phyloP scores from a whole-genome alignment of 2,888 invertebrate species.

The Cephus rjabovi region DNA sequence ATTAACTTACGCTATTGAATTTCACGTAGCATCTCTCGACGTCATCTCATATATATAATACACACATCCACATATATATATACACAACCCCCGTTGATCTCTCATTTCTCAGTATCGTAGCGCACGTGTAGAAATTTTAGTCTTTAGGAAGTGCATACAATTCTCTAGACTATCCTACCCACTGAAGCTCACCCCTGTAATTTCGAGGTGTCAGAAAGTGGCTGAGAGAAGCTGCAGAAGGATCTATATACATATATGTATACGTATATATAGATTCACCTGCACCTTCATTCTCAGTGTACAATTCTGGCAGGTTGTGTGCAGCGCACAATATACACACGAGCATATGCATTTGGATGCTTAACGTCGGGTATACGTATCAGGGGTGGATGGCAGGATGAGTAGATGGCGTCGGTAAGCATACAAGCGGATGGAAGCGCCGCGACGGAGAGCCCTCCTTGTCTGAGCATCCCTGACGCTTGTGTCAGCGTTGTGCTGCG shows the following conservation, averaged over 20 bases:
- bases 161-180: neutral
- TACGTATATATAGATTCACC: constrained; percentile 1
- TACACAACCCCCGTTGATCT: too few relatives aligned
- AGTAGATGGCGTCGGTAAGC: constrained; percentile 34
- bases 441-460: constrained; percentile 35
- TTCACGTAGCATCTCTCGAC: too few relatives aligned
- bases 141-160: too few relatives aligned
- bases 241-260: neutral
- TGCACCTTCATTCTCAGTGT: neutral
- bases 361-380: too few relatives aligned
- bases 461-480: constrained; percentile 34
- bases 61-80: too few relatives aligned
- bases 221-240: constrained; percentile 30
- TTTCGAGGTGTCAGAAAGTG: constrained; percentile 45
- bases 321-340: too few relatives aligned
- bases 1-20: too few relatives aligned
- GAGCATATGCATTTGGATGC: too few relatives aligned
- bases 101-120: too few relatives aligned
- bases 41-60: too few relatives aligned
- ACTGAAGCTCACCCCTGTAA: constrained; percentile 40
- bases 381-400: constrained; percentile 17
- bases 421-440: constrained; percentile 35
- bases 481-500: constrained; percentile 37
- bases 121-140: too few relatives aligned
- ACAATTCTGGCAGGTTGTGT: too few relatives aligned